Conservation (phyloP, 1,140 invertebrate species). For the Pentalonia nigronervosa region DNA sequence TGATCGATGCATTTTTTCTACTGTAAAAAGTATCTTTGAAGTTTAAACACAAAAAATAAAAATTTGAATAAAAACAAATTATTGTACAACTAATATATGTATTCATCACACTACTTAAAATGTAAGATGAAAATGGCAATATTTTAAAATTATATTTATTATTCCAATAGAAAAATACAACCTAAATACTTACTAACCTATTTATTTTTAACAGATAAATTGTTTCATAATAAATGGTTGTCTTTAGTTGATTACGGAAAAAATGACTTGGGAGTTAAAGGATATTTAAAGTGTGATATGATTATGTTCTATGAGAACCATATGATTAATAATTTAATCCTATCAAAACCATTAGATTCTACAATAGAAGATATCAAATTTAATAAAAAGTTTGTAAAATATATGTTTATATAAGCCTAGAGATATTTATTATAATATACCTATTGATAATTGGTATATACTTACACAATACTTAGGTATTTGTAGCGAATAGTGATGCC, state of each 20-base stretch:
- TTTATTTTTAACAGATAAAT: background rate
- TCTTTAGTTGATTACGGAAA: background rate
- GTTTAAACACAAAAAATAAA: too few species aligned
- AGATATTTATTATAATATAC: too few species aligned
- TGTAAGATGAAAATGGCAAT: background rate
- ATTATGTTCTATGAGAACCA: slow-evolving; percentile 18
- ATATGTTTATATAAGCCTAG: background rate
- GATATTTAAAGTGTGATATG: slow-evolving; percentile 52
- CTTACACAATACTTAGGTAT: background rate
- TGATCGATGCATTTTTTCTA: background rate
- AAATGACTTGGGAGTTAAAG: background rate
- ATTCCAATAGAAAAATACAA: background rate
- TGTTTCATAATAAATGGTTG: slow-evolving; percentile 31
- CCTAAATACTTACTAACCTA: background rate
- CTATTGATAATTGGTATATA: background rate
- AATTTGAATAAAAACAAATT: background rate
- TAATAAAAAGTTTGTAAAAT: background rate
- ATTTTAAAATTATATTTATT: background rate
- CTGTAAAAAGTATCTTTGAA: background rate
- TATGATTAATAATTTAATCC: background rate
- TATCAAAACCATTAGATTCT: background rate
- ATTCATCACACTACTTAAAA: background rate
- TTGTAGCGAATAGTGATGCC: background rate
- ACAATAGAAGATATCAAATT: background rate
- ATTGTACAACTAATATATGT: background rate